Percentiles rank a stretch among this genome's conserved stretches.
Evolutionary conservation across 2,113 vertebrate species (phyloP).

Genomic region (Ictidomys tridecemlineatus): DNA sequence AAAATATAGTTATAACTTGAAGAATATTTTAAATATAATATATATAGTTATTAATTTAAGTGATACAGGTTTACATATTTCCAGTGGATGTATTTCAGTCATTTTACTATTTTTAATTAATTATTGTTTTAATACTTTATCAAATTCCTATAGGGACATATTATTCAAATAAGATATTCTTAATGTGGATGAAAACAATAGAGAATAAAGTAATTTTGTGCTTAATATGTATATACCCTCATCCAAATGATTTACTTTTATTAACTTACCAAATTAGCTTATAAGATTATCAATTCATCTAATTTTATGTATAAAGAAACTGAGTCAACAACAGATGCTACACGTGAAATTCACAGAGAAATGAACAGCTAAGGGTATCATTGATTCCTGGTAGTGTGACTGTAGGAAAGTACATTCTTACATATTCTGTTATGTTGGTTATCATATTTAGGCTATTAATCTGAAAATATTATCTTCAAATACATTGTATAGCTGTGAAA

Average conservation of each 20-base stretch:
- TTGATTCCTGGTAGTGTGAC: background rate
- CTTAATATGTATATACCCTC: background rate
- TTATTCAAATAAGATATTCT: constrained; percentile 29
- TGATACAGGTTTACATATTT: background rate
- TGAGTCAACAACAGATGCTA: background rate
- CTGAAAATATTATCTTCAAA: constrained; percentile 14
- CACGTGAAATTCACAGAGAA: background rate
- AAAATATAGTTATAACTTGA: background rate
- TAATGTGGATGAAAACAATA: constrained; percentile 32
- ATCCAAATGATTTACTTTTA: constrained; percentile 6
- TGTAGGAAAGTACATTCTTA: background rate
- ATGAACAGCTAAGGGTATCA: background rate
- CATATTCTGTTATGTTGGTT: background rate
- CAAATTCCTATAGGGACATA: background rate
- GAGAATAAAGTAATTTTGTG: background rate
- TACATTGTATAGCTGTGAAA: background rate
- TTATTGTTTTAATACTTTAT: constrained; percentile 3
- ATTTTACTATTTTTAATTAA: constrained; percentile 5
- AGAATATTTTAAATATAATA: constrained; percentile 46
- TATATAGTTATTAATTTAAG: background rate
- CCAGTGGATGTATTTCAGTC: background rate
- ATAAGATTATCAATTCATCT: constrained; percentile 2
- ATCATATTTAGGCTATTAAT: constrained; percentile 15
- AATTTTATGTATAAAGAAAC: background rate
- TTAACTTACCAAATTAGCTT: background rate